phyloP scores from a whole-genome alignment of 2,113 vertebrate genomes.

The Syngnathus scovelli region DNA sequence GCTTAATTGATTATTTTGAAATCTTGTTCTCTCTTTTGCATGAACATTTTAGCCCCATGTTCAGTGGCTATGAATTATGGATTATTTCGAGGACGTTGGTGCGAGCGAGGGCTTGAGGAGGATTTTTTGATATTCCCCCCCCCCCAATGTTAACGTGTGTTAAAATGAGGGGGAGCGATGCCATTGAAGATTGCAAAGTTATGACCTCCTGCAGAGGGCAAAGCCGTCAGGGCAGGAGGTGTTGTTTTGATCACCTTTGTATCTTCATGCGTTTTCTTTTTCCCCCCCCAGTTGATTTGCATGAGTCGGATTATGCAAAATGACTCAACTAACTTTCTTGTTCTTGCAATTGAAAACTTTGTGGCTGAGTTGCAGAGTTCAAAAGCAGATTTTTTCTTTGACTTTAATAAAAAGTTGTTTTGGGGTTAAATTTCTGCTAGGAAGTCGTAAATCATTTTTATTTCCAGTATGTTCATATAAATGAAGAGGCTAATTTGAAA shows the following conservation, averaged over 20 bases:
- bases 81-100: conserved; percentile 51
- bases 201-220: not conserved
- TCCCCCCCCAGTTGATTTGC: too few species aligned
- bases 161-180: not conserved
- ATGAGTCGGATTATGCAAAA: not conserved
- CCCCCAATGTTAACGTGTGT: not conserved
- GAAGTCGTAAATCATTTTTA: not conserved
- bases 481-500: not conserved
- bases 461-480: not conserved
- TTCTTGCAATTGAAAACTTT: not conserved
- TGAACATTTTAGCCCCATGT: conserved; percentile 56
- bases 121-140: conserved; percentile 2
- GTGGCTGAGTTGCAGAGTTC: not conserved
- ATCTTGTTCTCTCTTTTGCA: conserved; percentile 40
- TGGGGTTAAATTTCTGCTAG: not conserved
- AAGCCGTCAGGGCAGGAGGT: not conserved
- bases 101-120: conserved; percentile 16
- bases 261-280: not conserved
- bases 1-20: conserved; percentile 50
- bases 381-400: not conserved
- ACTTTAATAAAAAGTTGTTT: not conserved
- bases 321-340: not conserved
- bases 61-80: conserved; percentile 57
- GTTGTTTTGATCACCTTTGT: not conserved
- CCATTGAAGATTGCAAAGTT: not conserved